phyloP scores from a whole-genome alignment of 1,140 invertebrate genomes.

The Camponotus pennsylvanicus region DNA sequence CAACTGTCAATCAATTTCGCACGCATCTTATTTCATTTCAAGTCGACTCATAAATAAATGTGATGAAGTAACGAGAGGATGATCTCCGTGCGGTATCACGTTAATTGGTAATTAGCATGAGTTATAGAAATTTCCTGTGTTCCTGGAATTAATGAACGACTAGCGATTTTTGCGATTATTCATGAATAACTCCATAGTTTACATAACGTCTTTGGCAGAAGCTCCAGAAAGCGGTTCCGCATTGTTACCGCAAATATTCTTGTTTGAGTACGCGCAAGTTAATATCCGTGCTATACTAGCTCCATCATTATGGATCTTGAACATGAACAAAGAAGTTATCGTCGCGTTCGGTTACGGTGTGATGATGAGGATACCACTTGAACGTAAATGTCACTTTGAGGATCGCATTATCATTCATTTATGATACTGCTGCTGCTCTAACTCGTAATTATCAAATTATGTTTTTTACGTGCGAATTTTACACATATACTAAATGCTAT shows the following conservation, averaged over 20 bases:
- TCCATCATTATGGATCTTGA: conserved; percentile 50
- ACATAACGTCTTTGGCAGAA: conserved; percentile 50
- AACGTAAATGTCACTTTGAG: conserved; percentile 25
- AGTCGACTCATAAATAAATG: not conserved
- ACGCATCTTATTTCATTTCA: not conserved
- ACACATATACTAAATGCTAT: not conserved
- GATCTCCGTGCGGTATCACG: not conserved
- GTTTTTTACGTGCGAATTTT: conserved; percentile 20
- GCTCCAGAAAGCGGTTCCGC: conserved; percentile 57
- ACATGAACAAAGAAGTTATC: conserved; percentile 54
- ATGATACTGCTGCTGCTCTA: not conserved
- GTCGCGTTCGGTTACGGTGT: conserved; percentile 14
- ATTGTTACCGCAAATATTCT: conserved; percentile 61
- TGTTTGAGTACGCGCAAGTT: conserved; percentile 43
- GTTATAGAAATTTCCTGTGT: conserved; percentile 19
- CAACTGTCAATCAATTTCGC: conserved; percentile 23
- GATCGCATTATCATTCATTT: conserved; percentile 14
- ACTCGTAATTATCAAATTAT: conserved; percentile 28
- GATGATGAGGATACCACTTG: conserved; percentile 43
- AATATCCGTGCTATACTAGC: conserved; percentile 41
- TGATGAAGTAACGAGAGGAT: not conserved
- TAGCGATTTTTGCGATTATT: conserved; percentile 63
- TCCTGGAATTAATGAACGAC: conserved; percentile 58
- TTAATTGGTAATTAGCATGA: conserved; percentile 54
- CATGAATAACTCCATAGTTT: conserved; percentile 67